phyloP scores from a whole-genome alignment of 1,140 invertebrate species.

The Arion vulgaris region DNA sequence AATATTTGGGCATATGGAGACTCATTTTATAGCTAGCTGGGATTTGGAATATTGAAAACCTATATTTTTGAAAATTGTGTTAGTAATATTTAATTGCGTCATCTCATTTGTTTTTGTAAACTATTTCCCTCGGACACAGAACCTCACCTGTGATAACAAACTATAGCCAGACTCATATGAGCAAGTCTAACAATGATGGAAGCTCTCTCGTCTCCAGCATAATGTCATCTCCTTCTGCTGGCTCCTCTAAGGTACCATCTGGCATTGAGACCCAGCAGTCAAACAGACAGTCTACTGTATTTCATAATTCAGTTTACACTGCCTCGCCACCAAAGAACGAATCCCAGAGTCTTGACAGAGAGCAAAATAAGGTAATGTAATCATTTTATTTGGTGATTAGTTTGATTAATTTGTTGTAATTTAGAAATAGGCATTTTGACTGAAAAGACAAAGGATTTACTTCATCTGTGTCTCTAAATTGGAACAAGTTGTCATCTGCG shows the following conservation, averaged over 20 bases:
- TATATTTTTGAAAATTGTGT: too few species aligned
- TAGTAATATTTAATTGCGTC: too few species aligned
- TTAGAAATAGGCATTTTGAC: too few species aligned
- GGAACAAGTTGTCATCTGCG: too few species aligned
- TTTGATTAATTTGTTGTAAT: neutral
- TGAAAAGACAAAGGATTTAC: too few species aligned
- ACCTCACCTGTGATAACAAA: constrained; percentile 49
- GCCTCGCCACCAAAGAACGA: constrained; percentile 64
- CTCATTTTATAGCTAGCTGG: too few species aligned
- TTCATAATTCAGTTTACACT: constrained; percentile 61
- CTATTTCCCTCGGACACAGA: neutral
- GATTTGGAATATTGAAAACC: too few species aligned
- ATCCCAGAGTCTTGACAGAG: constrained; percentile 38
- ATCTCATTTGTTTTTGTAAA: neutral
- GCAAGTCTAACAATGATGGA: constrained; percentile 45
- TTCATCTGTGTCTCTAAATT: too few species aligned
- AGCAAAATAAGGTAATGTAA: constrained; percentile 38
- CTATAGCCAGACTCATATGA: constrained; percentile 41
- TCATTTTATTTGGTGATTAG: constrained; percentile 15
- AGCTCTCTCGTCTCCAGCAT: constrained; percentile 54
- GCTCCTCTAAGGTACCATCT: constrained; percentile 42
- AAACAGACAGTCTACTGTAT: constrained; percentile 56
- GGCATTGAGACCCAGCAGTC: constrained; percentile 52
- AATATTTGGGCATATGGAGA: too few species aligned
- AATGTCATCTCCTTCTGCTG: constrained; percentile 54